Evolutionary conservation across 2,888 invertebrate species (phyloP).

Genomic region (Ditula angustiorana): DNA sequence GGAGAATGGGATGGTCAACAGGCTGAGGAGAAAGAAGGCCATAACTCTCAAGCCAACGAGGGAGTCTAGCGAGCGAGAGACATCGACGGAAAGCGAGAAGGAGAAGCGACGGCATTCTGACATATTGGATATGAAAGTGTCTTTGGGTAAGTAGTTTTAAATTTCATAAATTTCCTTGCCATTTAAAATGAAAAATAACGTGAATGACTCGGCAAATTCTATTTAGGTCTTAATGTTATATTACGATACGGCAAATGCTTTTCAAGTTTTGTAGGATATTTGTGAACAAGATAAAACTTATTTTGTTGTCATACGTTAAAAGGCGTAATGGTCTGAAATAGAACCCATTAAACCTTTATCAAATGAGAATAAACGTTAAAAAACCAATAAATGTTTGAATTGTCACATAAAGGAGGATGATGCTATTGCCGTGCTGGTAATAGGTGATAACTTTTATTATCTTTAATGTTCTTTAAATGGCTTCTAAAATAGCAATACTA

Average conservation of each 20-base stretch:
- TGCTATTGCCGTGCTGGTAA: neutral
- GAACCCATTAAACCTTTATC: conserved; percentile 20
- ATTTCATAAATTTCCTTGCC: conserved; percentile 54
- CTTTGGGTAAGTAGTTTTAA: conserved; percentile 64
- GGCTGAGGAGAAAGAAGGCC: conserved; percentile 75
- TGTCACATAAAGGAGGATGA: conserved; percentile 5
- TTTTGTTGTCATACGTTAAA: neutral
- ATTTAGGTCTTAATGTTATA: neutral
- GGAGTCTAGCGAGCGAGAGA: conserved; percentile 79
- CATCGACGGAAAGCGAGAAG: conserved; percentile 79
- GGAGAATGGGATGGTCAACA: conserved; percentile 72
- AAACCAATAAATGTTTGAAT: conserved; percentile 10
- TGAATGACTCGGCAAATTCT: neutral
- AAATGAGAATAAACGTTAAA: conserved; percentile 13
- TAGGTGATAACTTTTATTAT: conserved; percentile 2
- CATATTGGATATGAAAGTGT: conserved; percentile 77
- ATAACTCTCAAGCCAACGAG: conserved; percentile 71
- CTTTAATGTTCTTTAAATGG: neutral
- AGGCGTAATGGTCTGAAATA: conserved; percentile 6
- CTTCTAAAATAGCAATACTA: neutral
- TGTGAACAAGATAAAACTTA: neutral
- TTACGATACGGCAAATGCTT: conserved; percentile 33
- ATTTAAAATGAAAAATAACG: conserved; percentile 40
- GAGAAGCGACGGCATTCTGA: conserved; percentile 78
- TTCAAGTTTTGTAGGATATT: neutral